Base-by-base conservation (phyloP, 2,797 vertebrate genomes). In the Paratrypauchen microcephalus region DNA sequence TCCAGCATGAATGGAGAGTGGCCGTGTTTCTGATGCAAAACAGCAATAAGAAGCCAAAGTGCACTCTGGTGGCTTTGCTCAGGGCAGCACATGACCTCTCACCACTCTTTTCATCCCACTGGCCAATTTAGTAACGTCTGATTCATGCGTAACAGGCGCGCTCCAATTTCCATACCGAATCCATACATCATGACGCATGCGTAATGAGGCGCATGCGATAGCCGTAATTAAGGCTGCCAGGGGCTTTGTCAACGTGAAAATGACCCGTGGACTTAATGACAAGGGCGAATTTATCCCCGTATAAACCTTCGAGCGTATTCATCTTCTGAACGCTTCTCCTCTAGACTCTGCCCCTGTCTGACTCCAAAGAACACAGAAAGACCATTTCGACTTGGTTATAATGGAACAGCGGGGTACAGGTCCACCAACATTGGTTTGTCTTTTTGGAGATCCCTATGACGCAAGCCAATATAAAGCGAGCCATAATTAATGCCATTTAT, bases 401-500 rank as follows among this genome's bases (percentile, higher is more conserved):
- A 92, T 80, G 80, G 85, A 83, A 39, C 87, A 84, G 87, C 87
- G 78, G 86, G 86, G 85, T 77, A 69, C 85, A 86, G 41, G 77
- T 78, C 73, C 74, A 67, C 59, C 71, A 64, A 78, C 87, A 78
- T 69, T 87, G 78, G 85, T 86, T 83, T 77, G 76, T 88, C 79
- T 87, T 88, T 86, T 66, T 79, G 74, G 78, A 76, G 65, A 48
- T 77, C 70, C 54, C 21, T 8, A 73, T 86, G 84, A 90, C 86
- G 85, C 83, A 67, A 73, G 75, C 77, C 74, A 79, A 75, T 77
- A 91, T 90, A 93, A 92, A 88, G 84, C 88, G 75, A 82, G 84
- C 84, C 88, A 87, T 93, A 90, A 93, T 93, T 92, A 86, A 87
- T 88, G 89, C 84, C 87, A 91, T 94, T 91, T 90, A 94, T 94